A percentile compares a stretch with the other conserved stretches of the same genome.
phyloP scores from a whole-genome alignment of 2,888 invertebrate genomes.

The Brassicogethes aeneus region DNA sequence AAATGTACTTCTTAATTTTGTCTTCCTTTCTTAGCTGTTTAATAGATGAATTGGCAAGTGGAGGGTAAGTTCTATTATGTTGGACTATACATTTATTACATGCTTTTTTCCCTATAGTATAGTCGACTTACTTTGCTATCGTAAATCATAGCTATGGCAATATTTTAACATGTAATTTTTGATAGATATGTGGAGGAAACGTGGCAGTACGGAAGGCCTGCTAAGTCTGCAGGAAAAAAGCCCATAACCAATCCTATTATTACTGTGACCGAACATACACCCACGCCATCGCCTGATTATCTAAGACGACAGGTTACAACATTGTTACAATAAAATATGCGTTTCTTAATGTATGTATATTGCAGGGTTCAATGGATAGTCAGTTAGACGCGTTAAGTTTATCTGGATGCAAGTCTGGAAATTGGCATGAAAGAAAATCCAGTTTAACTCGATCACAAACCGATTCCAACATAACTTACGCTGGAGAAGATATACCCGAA shows the following conservation, averaged over 20 bases:
- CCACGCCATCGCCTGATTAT: slow-evolving; percentile 83
- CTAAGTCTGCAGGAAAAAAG: slow-evolving; percentile 45
- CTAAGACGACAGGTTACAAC: slow-evolving; percentile 61
- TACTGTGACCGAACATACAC: slow-evolving; percentile 93
- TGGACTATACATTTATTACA: too few relatives aligned
- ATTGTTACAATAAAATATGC: background rate
- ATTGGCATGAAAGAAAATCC: slow-evolving; percentile 57
- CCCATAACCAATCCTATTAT: slow-evolving; percentile 89
- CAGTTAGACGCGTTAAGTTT: slow-evolving; percentile 66
- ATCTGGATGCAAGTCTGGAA: slow-evolving; percentile 49
- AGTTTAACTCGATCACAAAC: slow-evolving; percentile 75
- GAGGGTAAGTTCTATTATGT: slow-evolving; percentile 65
- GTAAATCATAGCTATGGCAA: too few relatives aligned
- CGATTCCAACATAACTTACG: slow-evolving; percentile 85
- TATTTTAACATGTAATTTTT: too few relatives aligned
- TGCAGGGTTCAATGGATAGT: slow-evolving; percentile 74
- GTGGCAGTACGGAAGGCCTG: slow-evolving; percentile 52
- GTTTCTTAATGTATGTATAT: slow-evolving; percentile 2
- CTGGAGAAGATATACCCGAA: slow-evolving; percentile 77
- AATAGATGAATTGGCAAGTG: slow-evolving; percentile 73
- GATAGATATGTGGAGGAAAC: slow-evolving; percentile 64
- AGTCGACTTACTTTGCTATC: too few relatives aligned
- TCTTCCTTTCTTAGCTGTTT: slow-evolving; percentile 61
- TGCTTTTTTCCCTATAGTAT: too few relatives aligned
- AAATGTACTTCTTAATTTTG: slow-evolving; percentile 17